A percentile compares a stretch with the other conserved stretches of the same genome.
phyloP scores from a whole-genome alignment of 2,888 invertebrate species.

The Eupeodes latifasciatus region DNA sequence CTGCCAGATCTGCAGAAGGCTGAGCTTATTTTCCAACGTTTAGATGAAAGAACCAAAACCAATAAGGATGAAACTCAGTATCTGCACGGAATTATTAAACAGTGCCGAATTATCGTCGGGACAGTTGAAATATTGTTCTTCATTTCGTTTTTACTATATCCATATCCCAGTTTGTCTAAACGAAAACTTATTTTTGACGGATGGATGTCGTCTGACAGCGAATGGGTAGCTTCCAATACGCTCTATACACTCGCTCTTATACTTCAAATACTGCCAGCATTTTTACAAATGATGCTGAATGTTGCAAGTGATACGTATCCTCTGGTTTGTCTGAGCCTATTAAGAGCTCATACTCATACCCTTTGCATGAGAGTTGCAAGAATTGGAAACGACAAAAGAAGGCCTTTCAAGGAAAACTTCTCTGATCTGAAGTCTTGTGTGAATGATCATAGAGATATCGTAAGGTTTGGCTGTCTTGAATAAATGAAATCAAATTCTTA shows the following conservation, averaged over 20 bases:
- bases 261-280: slow-evolving; percentile 24
- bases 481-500: not conserved
- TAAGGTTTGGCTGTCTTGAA: slow-evolving; percentile 33
- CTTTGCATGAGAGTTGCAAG: slow-evolving; percentile 41
- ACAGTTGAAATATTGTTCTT: not conserved
- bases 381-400: slow-evolving; percentile 29
- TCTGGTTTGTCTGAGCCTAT: slow-evolving; percentile 29
- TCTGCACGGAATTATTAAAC: slow-evolving; percentile 11
- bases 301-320: slow-evolving; percentile 38
- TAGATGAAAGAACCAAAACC: slow-evolving; percentile 14
- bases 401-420: slow-evolving; percentile 18
- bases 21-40: not conserved
- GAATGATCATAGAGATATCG: slow-evolving; percentile 38
- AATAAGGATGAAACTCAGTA: slow-evolving; percentile 18
- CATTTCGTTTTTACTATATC: not conserved
- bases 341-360: slow-evolving; percentile 38
- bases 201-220: slow-evolving; percentile 45
- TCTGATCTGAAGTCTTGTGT: slow-evolving; percentile 40
- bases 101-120: not conserved
- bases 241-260: not conserved
- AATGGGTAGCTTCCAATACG: not conserved
- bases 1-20: not conserved
- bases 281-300: slow-evolving; percentile 29
- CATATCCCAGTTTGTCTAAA: not conserved
- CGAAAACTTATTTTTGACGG: slow-evolving; percentile 12